Evolutionary conservation across 2,113 vertebrate genomes (phyloP), one percentile per base, ranked within the genome.

Genomic region (Choloepus hoffmanni): DNA sequence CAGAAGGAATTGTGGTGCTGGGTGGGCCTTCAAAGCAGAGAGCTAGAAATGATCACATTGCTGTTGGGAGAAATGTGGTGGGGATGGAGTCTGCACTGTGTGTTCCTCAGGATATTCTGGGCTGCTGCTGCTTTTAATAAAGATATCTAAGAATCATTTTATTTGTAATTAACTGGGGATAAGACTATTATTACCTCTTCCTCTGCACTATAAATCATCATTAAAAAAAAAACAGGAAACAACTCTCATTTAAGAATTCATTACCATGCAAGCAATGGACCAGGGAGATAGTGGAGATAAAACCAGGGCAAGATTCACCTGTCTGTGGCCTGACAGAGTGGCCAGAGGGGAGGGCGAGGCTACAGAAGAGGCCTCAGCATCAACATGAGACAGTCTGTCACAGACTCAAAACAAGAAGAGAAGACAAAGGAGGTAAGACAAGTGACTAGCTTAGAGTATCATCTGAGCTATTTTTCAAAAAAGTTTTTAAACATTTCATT

Each of bases 111-210:
- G 33, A 10, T 82, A 14, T 87, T 55, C 26, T 43, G 65, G 77
- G 45, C 16, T 58, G 15, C 48, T 50, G 48, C 48, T 50, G 4
- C 48, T 58, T 58, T 19, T 58, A 95, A 95, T 95, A 98, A 98
- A 97, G 15, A 79, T 84, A 97, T 95, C 68, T 95, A 96, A 96
- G 88, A 98, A 98, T 97, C 92, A 96, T 97, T 96, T 97, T 95
- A 97, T 97, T 89, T 97, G 92, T 97, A 98, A 98, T 98, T 98
- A 98, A 98, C 76, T 97, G 91, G 95, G 90, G 95, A 93, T 73
- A 91, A 86, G 95, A 62, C 95, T 97, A 92, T 97, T 97, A 95
- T 88, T 78, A 77, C 81, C 92, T 95, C 68, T 74, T 90, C 14
- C 67, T 76, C 95, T 3, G 0, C 83, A 96, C 55, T 89, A 65